Evolutionary conservation across 2,797 vertebrate species (phyloP).

Genomic region (Muscicapa striata): DNA sequence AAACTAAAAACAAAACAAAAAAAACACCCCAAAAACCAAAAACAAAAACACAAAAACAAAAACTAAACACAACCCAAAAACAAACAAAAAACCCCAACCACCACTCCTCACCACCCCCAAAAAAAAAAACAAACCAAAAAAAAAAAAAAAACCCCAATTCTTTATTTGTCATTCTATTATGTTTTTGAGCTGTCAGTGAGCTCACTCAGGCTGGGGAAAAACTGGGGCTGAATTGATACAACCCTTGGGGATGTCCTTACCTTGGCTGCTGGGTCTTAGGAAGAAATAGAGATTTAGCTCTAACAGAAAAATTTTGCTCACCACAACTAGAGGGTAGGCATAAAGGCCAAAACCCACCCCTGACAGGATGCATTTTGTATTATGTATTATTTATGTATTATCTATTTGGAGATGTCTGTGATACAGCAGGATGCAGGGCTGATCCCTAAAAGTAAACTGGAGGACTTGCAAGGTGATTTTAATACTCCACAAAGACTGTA

Average conservation of each 20-base stretch:
- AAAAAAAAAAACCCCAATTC: too few species aligned
- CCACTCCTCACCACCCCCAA: too few species aligned
- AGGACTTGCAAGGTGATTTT: neutral
- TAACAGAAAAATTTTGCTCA: neutral
- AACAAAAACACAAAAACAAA: too few species aligned
- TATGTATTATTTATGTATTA: neutral
- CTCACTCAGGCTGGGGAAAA: neutral
- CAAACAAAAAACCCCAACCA: too few species aligned
- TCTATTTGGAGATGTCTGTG: neutral
- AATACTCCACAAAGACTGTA: neutral
- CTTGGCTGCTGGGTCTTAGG: neutral
- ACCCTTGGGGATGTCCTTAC: neutral
- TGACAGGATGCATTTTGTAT: neutral
- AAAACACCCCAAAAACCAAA: too few species aligned
- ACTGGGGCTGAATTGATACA: rapidly evolving
- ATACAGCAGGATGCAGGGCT: neutral
- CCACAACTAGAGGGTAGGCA: neutral
- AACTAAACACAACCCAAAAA: too few species aligned
- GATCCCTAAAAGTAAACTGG: neutral
- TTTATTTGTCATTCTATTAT: neutral
- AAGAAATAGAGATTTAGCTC: neutral
- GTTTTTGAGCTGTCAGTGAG: neutral
- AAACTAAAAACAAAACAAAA: too few species aligned
- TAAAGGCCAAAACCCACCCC: neutral
- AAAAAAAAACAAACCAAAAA: too few species aligned